Base-by-base conservation (phyloP, 2,797 vertebrate species). In the Carduelis carduelis region DNA sequence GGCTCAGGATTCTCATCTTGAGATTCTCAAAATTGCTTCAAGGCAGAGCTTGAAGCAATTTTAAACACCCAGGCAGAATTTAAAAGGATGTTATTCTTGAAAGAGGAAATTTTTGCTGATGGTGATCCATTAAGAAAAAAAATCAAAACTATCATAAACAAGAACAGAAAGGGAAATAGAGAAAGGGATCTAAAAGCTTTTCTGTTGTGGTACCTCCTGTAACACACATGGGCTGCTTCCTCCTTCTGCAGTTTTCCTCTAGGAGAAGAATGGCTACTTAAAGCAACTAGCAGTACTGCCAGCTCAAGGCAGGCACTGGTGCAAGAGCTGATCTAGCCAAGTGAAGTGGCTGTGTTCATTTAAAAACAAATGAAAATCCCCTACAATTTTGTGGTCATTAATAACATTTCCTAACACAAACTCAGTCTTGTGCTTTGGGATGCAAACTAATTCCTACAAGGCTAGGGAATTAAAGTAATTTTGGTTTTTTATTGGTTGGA, bases 301-400 rank as follows among this genome's bases (percentile, higher is more conserved):
- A 89, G 0, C 16, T 90, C 59, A 59, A 69, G 37, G 56, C 34
- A 53, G 46, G 86, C 46, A 60, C 17, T 78, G 70, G n/a, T 64
- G 18, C 39, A 74, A 50, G 47, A 77, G 52, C 14, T 74, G 35
- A 87, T 72, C 47, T 52, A 53, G 41, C 10, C 65, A 75, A 75
- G 16, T 39, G 49, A 88, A 78, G 85, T 43, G 9, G 4, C 22
- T 64, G 23, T 8, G 15, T 63, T 83, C 26, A 56, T 68, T 75
- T 71, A 55, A 75, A 91, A 93, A 39, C 8, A 77, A 70, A n/a
- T 2, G 3, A 68, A 52, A 66, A 11, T 0, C 6, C 11, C 32
- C 9, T 49, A 46, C 74, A 59, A 89, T 92, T 95, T 83, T 94
- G 68, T 85, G 35, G 56, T 79, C 18, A 44, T 93, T 84, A 91